Evolutionary conservation across 30 jellyfish, hydroid and myxozoan genomes (phyloP).

Genomic region (Chrysaora quinquecirrha): DNA sequence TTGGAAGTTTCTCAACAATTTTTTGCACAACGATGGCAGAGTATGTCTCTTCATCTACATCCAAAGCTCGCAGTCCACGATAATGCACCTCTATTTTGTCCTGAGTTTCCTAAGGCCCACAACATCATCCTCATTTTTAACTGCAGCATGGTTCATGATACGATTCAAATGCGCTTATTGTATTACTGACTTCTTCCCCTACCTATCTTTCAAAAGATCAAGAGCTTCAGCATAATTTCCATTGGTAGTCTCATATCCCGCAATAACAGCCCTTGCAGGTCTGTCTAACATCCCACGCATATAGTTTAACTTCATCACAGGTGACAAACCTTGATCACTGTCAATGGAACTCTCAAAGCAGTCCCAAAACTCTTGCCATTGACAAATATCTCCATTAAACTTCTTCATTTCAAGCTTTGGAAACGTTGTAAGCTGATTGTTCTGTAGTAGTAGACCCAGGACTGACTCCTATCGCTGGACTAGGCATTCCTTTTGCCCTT

Average conservation of each 20-base stretch:
- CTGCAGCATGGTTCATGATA: constrained; percentile 33
- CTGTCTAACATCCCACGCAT: constrained; percentile 17
- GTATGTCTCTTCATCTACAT: too few relatives aligned
- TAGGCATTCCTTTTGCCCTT: neutral
- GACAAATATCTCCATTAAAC: too few relatives aligned
- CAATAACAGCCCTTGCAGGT: too few relatives aligned
- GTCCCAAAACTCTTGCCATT: too few relatives aligned
- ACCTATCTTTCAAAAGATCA: constrained; percentile 42
- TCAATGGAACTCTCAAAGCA: too few relatives aligned
- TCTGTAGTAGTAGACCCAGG: neutral
- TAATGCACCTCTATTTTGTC: too few relatives aligned
- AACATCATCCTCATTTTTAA: too few relatives aligned
- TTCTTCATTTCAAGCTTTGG: neutral
- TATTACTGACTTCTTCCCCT: too few relatives aligned
- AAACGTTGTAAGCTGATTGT: neutral
- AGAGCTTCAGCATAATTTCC: constrained; percentile 39
- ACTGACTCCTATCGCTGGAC: neutral
- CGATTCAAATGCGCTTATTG: constrained; percentile 26
- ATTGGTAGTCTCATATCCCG: constrained; percentile 30
- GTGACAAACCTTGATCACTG: too few relatives aligned
- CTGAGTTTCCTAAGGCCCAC: too few relatives aligned
- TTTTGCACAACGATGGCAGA: too few relatives aligned
- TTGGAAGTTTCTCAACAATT: constrained; percentile 31
- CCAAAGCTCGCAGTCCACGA: too few relatives aligned
- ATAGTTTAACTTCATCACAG: constrained; percentile 1